Evolutionary conservation across 2,888 invertebrate genomes (phyloP).

Genomic region (Nezara viridula): DNA sequence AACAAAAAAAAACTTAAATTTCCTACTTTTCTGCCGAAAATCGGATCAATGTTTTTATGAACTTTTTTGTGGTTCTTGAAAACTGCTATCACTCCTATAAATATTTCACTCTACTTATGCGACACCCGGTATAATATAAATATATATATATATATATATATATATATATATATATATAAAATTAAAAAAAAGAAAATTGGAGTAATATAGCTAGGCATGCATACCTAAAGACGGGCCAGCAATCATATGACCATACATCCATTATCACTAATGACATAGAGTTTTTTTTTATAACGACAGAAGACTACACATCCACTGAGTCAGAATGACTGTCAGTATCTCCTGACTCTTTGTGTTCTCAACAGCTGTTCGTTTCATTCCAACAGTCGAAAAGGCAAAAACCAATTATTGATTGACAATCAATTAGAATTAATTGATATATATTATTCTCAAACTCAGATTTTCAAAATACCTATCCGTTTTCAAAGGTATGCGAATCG

Average conservation of each 20-base stretch:
- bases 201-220: background rate
- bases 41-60: no score
- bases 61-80: no score
- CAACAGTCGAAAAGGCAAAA: background rate
- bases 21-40: no score
- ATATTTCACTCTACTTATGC: no score
- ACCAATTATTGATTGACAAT: background rate
- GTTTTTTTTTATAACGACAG: background rate
- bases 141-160: no score
- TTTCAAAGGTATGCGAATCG: background rate
- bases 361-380: background rate
- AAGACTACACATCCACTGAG: background rate
- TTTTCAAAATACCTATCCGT: background rate
- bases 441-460: background rate
- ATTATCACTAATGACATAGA: constrained; percentile 14
- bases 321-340: background rate
- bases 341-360: background rate
- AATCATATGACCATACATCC: background rate
- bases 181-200: background rate
- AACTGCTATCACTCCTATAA: no score
- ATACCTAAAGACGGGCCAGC: background rate
- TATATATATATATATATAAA: background rate
- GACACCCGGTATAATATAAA: no score
- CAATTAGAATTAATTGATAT: background rate
- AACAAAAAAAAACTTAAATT: no score